A percentile compares a stretch with the other conserved stretches of the same genome.
Conservation (phyloP, 2,113 vertebrate genomes). For the Sinocyclocheilus maitianheensis region DNA sequence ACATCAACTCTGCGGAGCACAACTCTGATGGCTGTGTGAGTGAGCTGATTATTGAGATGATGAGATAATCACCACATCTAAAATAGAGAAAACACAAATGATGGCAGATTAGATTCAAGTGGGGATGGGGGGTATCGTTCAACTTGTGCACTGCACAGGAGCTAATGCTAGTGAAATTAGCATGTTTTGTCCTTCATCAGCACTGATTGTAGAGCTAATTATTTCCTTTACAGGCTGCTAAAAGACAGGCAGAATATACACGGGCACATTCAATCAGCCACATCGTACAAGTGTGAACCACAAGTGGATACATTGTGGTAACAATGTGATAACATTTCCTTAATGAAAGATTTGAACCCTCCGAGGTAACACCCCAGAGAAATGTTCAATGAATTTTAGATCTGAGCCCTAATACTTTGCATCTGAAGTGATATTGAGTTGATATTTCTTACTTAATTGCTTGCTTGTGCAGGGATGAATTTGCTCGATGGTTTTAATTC, state of each 20-base stretch:
- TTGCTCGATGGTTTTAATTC: conserved; percentile 17
- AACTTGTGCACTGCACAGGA: background rate
- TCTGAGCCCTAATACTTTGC: conserved; percentile 28
- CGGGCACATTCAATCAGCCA: conserved; percentile 37
- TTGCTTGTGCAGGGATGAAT: conserved; percentile 19
- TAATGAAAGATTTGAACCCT: conserved; percentile 37
- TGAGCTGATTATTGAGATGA: conserved; percentile 49
- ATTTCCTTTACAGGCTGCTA: conserved; percentile 50
- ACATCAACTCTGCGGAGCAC: conserved; percentile 30
- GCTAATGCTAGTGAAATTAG: conserved; percentile 53
- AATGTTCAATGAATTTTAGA: conserved; percentile 20
- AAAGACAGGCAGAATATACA: conserved; percentile 40
- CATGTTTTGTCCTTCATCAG: conserved; percentile 59
- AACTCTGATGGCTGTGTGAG: conserved; percentile 42
- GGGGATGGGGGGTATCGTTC: background rate
- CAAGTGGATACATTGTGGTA: conserved; percentile 36
- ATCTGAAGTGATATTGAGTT: conserved; percentile 37
- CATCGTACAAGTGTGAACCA: conserved; percentile 23
- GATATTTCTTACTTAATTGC: conserved; percentile 41
- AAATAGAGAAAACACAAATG: conserved; percentile 55
- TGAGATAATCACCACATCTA: conserved; percentile 47
- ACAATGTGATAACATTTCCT: conserved; percentile 33
- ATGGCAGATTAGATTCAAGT: conserved; percentile 47
- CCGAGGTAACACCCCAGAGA: conserved; percentile 23
- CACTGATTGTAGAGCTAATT: conserved; percentile 55